Evolutionary conservation across 2,113 vertebrate genomes (phyloP).

Genomic region (Lagopus muta): DNA sequence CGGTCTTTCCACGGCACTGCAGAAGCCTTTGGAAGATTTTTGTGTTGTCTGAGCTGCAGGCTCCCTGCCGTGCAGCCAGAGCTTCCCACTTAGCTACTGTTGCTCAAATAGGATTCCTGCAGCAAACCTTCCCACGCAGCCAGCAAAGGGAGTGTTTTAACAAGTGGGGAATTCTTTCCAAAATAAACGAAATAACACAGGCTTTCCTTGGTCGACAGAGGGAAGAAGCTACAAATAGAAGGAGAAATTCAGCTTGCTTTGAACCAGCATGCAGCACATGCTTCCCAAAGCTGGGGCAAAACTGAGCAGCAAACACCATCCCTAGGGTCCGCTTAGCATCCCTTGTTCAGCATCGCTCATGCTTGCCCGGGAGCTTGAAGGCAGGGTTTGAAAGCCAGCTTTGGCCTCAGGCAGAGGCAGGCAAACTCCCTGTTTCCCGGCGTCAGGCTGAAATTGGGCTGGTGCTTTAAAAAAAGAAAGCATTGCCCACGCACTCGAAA

Average conservation of each 20-base stretch:
- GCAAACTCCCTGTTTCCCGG: not conserved
- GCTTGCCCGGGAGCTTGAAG: not conserved
- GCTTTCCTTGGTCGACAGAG: not conserved
- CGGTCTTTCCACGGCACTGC: not conserved
- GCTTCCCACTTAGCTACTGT: not conserved
- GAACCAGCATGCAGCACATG: not conserved
- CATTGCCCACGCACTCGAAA: slow-evolving; percentile 56
- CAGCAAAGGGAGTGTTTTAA: not conserved
- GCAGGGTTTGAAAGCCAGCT: not conserved
- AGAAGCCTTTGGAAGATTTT: not conserved
- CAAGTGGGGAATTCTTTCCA: not conserved
- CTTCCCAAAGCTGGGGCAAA: not conserved
- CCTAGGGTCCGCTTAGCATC: not conserved
- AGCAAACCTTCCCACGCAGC: not conserved
- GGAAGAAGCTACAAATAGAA: not conserved
- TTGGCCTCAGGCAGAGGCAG: not conserved
- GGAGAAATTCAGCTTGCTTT: not conserved
- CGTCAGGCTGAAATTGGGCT: not conserved
- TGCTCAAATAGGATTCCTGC: not conserved
- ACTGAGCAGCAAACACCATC: not conserved
- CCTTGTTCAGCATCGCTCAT: accelerated
- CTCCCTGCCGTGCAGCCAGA: not conserved
- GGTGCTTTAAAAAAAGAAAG: slow-evolving; percentile 41
- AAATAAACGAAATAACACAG: not conserved
- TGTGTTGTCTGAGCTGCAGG: not conserved